Conservation (phyloP, 2,113 vertebrate genomes). For the Maccullochella peelii region DNA sequence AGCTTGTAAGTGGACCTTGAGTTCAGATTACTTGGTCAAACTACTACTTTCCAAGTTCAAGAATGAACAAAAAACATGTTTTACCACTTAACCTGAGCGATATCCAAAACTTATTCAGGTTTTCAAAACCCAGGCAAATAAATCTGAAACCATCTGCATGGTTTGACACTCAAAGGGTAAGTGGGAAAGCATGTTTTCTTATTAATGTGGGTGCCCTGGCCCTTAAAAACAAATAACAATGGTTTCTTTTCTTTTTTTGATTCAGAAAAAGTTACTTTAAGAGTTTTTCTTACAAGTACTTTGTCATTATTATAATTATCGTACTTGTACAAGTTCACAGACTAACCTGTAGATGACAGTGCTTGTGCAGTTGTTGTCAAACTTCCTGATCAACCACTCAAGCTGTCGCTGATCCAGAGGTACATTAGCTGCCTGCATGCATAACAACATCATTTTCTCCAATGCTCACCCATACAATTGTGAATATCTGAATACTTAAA, state of each 20-base stretch:
- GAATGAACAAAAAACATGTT: background rate
- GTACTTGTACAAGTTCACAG: background rate
- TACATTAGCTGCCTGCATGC: constrained; percentile 74
- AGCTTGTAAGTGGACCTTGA: background rate
- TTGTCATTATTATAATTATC: background rate
- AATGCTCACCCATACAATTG: background rate
- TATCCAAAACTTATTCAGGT: background rate
- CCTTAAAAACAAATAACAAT: background rate
- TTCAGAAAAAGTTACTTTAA: background rate
- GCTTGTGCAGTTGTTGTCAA: constrained; percentile 71
- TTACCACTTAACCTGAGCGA: background rate
- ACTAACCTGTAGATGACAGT: constrained; percentile 83
- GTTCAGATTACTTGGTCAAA: background rate
- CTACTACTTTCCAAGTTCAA: background rate
- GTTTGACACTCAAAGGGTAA: background rate
- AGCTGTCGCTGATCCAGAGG: constrained; percentile 77
- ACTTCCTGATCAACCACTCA: constrained; percentile 73
- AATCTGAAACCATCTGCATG: background rate
- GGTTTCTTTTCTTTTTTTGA: background rate
- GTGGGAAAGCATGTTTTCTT: background rate
- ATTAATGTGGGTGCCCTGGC: background rate
- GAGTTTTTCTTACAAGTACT: background rate
- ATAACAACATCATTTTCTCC: background rate
- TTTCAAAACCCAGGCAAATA: background rate
- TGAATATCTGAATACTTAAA: background rate